Conservation (phyloP, 2,797 vertebrate species). For the Pseudochirops cupreus region DNA sequence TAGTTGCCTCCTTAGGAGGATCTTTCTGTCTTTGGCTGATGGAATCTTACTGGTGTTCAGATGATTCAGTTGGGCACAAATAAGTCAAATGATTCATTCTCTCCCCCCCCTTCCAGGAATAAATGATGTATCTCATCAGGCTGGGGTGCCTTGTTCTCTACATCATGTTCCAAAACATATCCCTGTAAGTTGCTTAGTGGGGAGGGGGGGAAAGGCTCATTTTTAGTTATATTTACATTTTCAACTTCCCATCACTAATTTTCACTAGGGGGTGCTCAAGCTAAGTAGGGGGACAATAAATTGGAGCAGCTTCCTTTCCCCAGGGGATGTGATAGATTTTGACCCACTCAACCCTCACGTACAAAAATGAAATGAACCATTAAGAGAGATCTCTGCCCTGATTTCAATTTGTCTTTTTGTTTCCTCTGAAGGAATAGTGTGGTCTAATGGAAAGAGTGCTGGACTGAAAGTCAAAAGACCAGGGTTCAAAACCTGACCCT, state of each 20-base stretch:
- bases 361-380: background rate
- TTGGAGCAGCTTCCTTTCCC: background rate
- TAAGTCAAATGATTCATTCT: constrained; percentile 1
- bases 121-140: constrained; percentile 9
- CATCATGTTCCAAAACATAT: background rate
- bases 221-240: background rate
- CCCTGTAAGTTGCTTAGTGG: constrained; percentile 25
- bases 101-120: background rate
- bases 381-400: background rate
- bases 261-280: constrained; percentile 71
- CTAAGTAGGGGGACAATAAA: background rate
- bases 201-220: background rate
- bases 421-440: background rate
- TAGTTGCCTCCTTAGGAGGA: background rate
- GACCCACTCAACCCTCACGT: background rate
- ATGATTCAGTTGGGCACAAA: background rate
- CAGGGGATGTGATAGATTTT: background rate
- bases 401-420: background rate
- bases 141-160: constrained; percentile 15
- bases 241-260: background rate
- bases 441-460: background rate
- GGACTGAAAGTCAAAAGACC: background rate
- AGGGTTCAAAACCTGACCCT: background rate
- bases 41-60: background rate
- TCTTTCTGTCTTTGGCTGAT: background rate